These are phyloP conservation scores for Megaceryle torquata DNA, from an alignment of 2,113 vertebrate species.

Conservation along the genomic window DNA sequence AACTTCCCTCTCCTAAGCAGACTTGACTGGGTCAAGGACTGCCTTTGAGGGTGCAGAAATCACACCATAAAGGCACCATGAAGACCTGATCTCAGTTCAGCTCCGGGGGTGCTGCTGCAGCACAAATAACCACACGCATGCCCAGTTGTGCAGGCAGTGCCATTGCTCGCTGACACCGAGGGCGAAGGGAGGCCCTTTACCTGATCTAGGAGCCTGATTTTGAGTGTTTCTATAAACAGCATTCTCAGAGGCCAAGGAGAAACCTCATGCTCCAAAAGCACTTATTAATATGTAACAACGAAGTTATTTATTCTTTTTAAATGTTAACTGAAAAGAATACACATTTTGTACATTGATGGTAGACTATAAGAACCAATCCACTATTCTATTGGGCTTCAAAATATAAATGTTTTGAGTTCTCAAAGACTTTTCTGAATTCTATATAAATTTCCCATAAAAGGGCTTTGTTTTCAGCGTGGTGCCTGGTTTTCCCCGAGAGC, in stretches of 20 bases:
- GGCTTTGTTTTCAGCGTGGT: neutral
- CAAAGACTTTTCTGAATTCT: neutral
- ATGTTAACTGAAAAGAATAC: neutral
- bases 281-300: neutral
- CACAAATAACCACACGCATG: rapidly evolving
- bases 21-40: neutral
- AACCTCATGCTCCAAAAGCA: neutral
- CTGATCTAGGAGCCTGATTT: neutral
- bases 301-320: neutral
- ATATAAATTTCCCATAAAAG: neutral
- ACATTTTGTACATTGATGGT: neutral
- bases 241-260: neutral
- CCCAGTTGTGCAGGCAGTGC: neutral
- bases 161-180: rapidly evolving
- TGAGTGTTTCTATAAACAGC: neutral
- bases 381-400: neutral
- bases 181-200: neutral
- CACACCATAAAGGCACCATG: neutral
- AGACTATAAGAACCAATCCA: neutral
- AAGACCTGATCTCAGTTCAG: no score
- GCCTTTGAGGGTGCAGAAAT: neutral
- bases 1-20: neutral
- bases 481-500: neutral
- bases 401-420: neutral
- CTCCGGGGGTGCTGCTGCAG: neutral